Conservation (phyloP, 2,113 vertebrate species). For the Sander vitreus region DNA sequence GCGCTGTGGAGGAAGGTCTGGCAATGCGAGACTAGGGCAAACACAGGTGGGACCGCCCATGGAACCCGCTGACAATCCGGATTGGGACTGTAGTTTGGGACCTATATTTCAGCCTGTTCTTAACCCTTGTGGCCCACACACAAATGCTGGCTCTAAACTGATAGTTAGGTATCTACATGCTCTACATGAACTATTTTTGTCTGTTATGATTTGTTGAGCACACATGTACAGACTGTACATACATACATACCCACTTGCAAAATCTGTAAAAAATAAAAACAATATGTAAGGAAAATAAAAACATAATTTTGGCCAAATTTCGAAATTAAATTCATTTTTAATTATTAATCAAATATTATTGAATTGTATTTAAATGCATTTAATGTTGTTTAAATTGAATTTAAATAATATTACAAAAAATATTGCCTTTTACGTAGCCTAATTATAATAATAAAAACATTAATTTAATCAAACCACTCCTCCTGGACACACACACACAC, state of each 20-base stretch:
- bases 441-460: no score
- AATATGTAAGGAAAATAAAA: background rate
- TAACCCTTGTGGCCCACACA: background rate
- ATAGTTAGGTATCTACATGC: background rate
- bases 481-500: background rate
- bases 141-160: background rate
- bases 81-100: background rate
- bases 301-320: no score
- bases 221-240: background rate
- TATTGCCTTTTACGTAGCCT: no score
- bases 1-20: no score
- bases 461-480: no score
- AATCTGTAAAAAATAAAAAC: background rate
- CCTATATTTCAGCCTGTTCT: background rate
- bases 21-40: no score
- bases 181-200: background rate
- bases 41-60: background rate
- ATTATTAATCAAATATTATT: background rate
- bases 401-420: background rate
- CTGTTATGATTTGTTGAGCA: background rate
- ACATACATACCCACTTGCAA: background rate
- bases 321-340: background rate
- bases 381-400: background rate
- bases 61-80: background rate
- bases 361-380: background rate